Percentiles rank a stretch among this genome's conserved stretches.
Evolutionary conservation across 2,797 vertebrate genomes (phyloP).

Genomic region (Antrozous pallidus): DNA sequence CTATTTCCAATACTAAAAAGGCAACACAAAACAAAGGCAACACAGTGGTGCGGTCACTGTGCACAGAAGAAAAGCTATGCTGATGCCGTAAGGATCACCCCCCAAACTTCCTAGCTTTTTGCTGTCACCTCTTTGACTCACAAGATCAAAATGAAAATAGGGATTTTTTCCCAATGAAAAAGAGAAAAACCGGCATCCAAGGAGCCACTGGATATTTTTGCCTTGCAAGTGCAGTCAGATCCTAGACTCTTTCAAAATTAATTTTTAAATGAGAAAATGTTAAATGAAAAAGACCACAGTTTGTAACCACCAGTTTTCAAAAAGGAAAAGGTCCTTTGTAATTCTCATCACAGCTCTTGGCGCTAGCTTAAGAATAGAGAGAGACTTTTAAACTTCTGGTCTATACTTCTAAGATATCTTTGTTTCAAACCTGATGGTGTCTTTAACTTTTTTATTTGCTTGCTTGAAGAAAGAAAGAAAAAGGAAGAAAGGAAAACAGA

Average conservation of each 20-base stretch:
- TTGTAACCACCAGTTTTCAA: conserved; percentile 28
- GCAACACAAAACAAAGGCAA: not conserved
- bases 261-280: conserved; percentile 45
- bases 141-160: conserved; percentile 27
- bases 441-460: not conserved
- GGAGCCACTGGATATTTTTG: not conserved
- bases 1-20: not conserved
- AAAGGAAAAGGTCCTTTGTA: conserved; percentile 25
- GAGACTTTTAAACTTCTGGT: not conserved
- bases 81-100: not conserved
- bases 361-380: not conserved
- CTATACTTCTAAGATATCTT: conserved; percentile 12
- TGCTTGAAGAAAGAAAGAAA: conserved; percentile 21
- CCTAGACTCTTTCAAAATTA: conserved; percentile 33
- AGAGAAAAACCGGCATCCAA: not conserved
- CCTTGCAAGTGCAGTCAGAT: conserved; percentile 9
- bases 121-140: not conserved
- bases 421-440: conserved; percentile 35
- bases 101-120: not conserved
- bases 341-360: not conserved
- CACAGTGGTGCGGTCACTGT: not conserved
- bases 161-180: not conserved
- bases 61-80: not conserved
- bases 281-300: conserved; percentile 14
- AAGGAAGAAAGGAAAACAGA: not conserved